Conservation (phyloP, 2,888 invertebrate species). For the Drosophila anomelani region DNA sequence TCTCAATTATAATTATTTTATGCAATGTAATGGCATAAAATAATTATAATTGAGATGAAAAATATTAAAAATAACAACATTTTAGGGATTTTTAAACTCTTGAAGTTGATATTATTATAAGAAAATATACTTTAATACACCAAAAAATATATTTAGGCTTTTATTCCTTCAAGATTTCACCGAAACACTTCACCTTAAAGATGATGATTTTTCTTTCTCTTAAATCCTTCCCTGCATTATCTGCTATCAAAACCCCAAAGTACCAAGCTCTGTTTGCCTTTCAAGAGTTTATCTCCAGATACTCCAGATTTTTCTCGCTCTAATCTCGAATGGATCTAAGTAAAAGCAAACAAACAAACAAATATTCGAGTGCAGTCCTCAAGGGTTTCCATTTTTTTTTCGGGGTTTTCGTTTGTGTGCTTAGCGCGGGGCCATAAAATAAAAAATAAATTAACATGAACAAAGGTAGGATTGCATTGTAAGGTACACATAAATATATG, state of each 20-base stretch:
- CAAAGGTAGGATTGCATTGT: slow-evolving; percentile 9
- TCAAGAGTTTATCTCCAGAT: slow-evolving; percentile 8
- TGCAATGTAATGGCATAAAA: too few relatives aligned
- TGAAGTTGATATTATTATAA: too few relatives aligned
- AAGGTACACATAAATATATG: neutral
- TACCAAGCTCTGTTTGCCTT: slow-evolving; percentile 16
- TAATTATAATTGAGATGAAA: too few relatives aligned
- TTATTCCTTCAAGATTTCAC: neutral
- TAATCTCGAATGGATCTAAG: slow-evolving; percentile 49
- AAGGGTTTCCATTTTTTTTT: slow-evolving; percentile 6
- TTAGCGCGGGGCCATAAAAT: slow-evolving; percentile 46
- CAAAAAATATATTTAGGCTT: too few relatives aligned
- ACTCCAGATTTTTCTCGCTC: slow-evolving; percentile 28
- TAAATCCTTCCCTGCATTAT: neutral
- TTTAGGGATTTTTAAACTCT: too few relatives aligned
- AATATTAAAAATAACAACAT: too few relatives aligned
- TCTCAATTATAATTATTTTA: too few relatives aligned
- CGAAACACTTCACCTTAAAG: neutral
- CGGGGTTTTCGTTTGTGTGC: slow-evolving; percentile 39
- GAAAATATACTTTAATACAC: too few relatives aligned
- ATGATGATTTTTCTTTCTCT: neutral
- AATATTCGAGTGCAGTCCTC: slow-evolving; percentile 15
- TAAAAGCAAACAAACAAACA: slow-evolving; percentile 23
- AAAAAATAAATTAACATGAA: slow-evolving; percentile 62
- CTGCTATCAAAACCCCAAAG: neutral